phyloP scores from a whole-genome alignment of 2,113 vertebrate species.

The Toxostoma redivivum region DNA sequence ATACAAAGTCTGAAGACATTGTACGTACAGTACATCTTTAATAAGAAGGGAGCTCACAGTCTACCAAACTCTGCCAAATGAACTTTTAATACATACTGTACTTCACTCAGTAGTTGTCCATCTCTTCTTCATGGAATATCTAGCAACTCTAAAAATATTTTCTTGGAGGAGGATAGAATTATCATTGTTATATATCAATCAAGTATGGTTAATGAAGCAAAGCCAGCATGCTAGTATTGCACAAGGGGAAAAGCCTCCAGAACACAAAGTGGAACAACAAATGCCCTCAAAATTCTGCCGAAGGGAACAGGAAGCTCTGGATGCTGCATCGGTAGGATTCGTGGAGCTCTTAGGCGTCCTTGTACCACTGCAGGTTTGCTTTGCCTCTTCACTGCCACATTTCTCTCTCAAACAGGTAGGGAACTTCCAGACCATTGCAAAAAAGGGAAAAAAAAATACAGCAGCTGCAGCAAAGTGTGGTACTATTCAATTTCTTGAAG shows the following conservation, averaged over 20 bases:
- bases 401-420: constrained; percentile 43
- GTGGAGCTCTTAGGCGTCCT: constrained; percentile 52
- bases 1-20: constrained; percentile 75
- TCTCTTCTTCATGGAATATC: constrained; percentile 63
- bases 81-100: constrained; percentile 63
- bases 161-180: constrained; percentile 72
- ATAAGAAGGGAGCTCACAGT: constrained; percentile 64
- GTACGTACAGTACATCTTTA: constrained; percentile 74
- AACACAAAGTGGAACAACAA: constrained; percentile 68
- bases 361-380: constrained; percentile 48
- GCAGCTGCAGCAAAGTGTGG: constrained; percentile 68
- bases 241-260: constrained; percentile 70
- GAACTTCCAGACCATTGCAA: constrained; percentile 58
- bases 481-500: constrained; percentile 71
- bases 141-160: constrained; percentile 75
- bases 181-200: constrained; percentile 70
- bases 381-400: constrained; percentile 20
- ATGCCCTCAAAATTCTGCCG: constrained; percentile 52
- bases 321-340: background rate
- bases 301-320: constrained; percentile 64
- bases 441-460: constrained; percentile 41
- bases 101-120: constrained; percentile 53
- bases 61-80: constrained; percentile 67
- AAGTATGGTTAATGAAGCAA: constrained; percentile 77
- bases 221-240: constrained; percentile 83